Evolutionary conservation across 1,140 invertebrate genomes (phyloP).

Genomic region (Aleiodes sp.): DNA sequence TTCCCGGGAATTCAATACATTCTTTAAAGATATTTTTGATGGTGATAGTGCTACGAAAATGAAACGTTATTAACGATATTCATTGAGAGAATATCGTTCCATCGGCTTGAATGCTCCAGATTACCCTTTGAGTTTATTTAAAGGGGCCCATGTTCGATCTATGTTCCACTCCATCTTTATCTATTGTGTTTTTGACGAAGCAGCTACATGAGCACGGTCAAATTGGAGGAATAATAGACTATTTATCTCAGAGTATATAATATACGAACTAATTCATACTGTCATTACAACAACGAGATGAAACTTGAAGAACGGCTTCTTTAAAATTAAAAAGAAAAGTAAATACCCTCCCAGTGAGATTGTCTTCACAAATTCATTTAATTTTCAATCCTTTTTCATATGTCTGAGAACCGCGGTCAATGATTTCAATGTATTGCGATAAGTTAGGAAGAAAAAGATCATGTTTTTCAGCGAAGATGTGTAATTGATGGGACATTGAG

Average conservation of each 20-base stretch:
- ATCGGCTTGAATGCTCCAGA: slow-evolving; percentile 61
- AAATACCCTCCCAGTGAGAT: too few species aligned
- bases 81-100: slow-evolving; percentile 43
- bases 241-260: too few species aligned
- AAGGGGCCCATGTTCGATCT: slow-evolving; percentile 56
- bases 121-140: slow-evolving; percentile 56
- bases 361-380: too few species aligned
- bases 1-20: background rate
- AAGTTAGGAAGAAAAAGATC: too few species aligned
- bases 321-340: too few species aligned
- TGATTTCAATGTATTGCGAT: too few species aligned
- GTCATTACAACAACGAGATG: too few species aligned
- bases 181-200: slow-evolving; percentile 32
- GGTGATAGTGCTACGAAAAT: background rate
- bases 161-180: slow-evolving; percentile 25
- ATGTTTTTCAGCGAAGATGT: too few species aligned
- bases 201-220: background rate
- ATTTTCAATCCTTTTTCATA: too few species aligned
- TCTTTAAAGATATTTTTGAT: background rate
- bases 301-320: too few species aligned
- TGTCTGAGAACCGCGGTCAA: too few species aligned
- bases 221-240: slow-evolving; percentile 4
- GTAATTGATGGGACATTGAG: slow-evolving; percentile 39
- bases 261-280: too few species aligned
- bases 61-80: background rate